These are phyloP conservation scores for Albula glossodonta DNA, from an alignment of 2,113 vertebrate species.

Conservation along the genomic window DNA sequence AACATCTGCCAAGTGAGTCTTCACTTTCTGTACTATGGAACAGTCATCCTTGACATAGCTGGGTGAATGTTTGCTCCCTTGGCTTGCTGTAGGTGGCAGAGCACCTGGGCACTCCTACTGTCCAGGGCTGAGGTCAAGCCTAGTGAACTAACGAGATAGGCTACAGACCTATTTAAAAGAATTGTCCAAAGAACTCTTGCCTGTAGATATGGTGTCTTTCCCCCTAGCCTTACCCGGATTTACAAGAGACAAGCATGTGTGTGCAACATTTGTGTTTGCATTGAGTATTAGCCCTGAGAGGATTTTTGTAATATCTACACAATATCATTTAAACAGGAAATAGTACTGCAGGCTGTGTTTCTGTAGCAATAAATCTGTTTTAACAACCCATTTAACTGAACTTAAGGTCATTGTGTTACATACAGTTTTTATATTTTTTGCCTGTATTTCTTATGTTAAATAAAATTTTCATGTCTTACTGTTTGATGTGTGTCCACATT, in stretches of 20 bases:
- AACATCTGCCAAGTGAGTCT: neutral
- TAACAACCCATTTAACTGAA: too few species aligned
- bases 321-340: too few species aligned
- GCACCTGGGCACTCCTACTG: neutral
- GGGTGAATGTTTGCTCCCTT: neutral
- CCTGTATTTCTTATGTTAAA: too few species aligned
- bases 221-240: neutral
- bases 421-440: too few species aligned
- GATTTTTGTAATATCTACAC: too few species aligned
- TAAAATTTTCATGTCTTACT: too few species aligned
- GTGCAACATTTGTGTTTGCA: too few species aligned
- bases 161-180: neutral
- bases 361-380: too few species aligned
- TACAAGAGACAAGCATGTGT: neutral
- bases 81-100: neutral
- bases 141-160: neutral
- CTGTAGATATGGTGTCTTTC: neutral
- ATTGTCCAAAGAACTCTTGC: neutral
- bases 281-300: too few species aligned
- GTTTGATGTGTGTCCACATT: too few species aligned
- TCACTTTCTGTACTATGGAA: constrained; percentile 9
- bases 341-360: too few species aligned
- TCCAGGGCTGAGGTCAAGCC: neutral
- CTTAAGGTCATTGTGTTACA: too few species aligned
- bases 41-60: constrained; percentile 20